phyloP scores from a whole-genome alignment of 2,113 vertebrate genomes.

The Nerophis lumbriciformis region DNA sequence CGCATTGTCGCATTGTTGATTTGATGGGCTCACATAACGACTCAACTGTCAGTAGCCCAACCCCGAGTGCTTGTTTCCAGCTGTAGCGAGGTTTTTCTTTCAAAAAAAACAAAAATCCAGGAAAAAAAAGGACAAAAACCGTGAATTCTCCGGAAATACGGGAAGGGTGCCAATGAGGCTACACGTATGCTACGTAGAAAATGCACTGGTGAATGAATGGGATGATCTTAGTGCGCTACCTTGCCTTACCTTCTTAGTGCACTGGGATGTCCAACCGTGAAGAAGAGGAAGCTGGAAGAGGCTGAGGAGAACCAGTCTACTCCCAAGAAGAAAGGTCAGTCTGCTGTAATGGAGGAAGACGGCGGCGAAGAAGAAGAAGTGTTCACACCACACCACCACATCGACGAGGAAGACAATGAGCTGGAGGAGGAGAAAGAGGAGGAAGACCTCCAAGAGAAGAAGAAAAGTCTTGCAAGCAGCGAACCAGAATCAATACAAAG shows the following conservation, averaged over 20 bases:
- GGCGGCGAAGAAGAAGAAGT: constrained; percentile 75
- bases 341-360: constrained; percentile 78
- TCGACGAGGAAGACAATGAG: constrained; percentile 54
- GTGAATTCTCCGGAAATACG: no score
- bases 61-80: no score
- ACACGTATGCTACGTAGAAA: no score
- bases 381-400: constrained; percentile 76
- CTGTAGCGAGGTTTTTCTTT: no score
- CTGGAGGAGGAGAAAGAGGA: constrained; percentile 71
- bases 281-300: constrained; percentile 92
- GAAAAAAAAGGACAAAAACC: no score
- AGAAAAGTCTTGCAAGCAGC: constrained; percentile 22
- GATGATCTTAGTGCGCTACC: no score
- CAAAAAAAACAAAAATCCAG: no score
- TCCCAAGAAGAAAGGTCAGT: constrained; percentile 83
- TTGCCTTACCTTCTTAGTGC: constrained; percentile 60
- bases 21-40: no score
- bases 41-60: no score
- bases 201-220: no score
- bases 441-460: constrained; percentile 45
- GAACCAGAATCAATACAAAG: constrained; percentile 38
- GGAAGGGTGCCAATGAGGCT: no score
- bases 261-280: constrained; percentile 89
- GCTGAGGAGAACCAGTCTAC: constrained; percentile 75
- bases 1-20: no score